These are phyloP conservation scores for Trididemnum miniatum DNA, from an alignment of 23 tunicate species.

Conservation along the genomic window DNA sequence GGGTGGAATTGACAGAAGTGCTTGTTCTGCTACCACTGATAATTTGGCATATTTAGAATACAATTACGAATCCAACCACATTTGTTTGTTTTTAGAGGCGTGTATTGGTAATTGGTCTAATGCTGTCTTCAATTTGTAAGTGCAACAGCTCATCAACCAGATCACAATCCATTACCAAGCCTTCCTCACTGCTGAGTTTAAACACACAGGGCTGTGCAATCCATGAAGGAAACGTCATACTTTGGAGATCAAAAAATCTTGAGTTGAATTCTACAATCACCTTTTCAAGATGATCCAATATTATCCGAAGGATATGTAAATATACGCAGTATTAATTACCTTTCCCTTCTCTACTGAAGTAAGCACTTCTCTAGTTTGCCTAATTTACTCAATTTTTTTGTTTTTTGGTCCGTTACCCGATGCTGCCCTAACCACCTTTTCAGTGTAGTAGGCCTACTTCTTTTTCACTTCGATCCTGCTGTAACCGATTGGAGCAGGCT, in stretches of 20 bases:
- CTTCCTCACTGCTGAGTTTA: conserved; percentile 9
- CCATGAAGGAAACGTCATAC: conserved; percentile 28
- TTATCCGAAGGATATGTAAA: conserved; percentile 25
- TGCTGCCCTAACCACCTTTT: too few species aligned
- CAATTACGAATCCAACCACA: conserved; percentile 36
- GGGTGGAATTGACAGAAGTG: conserved; percentile 45
- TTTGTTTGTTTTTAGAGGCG: conserved; percentile 17
- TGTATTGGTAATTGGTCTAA: conserved; percentile 23
- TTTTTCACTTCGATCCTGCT: too few species aligned
- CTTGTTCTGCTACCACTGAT: too few species aligned
- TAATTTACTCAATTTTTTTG: too few species aligned
- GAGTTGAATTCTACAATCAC: conserved; percentile 19
- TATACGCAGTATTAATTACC: too few species aligned
- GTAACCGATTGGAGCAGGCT: too few species aligned
- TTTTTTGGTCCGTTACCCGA: too few species aligned
- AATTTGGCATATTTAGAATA: conserved; percentile 13
- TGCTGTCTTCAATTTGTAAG: conserved; percentile 22
- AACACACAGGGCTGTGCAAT: conserved; percentile 25
- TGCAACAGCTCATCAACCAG: conserved; percentile 8
- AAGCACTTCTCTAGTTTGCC: too few species aligned
- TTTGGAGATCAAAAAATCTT: conserved; percentile 17
- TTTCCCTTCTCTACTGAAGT: too few species aligned
- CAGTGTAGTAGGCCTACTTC: too few species aligned
- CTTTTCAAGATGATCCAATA: conserved; percentile 21
- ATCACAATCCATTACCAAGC: conserved; percentile 14